A percentile compares a stretch with the other conserved stretches of the same genome.
Conservation (phyloP, 2,888 invertebrate species). For the Ichneumoninae sp. region DNA sequence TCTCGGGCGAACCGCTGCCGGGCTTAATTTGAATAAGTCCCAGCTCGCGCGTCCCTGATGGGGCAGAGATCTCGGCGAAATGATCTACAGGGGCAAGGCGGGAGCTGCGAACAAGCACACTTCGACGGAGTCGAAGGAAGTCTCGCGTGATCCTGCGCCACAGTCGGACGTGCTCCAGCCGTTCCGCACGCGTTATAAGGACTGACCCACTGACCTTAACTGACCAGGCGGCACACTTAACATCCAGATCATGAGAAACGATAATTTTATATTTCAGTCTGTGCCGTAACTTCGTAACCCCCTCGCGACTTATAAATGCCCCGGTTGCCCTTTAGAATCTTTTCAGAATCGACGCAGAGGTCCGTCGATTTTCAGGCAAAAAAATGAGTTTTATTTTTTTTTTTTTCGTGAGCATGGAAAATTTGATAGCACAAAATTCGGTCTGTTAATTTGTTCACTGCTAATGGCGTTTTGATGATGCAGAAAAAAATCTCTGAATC, state of each 20-base stretch:
- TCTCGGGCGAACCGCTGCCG: constrained; percentile 7
- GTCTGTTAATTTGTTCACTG: too few species aligned
- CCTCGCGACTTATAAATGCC: not conserved
- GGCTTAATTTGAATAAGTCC: constrained; percentile 46
- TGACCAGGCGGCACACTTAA: constrained; percentile 71
- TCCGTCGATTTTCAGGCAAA: too few species aligned
- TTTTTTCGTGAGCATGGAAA: too few species aligned
- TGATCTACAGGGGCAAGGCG: constrained; percentile 24
- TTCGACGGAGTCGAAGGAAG: constrained; percentile 34
- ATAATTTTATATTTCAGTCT: constrained; percentile 37
- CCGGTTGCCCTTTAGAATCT: not conserved
- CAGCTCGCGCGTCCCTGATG: constrained; percentile 28
- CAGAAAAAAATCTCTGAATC: too few species aligned
- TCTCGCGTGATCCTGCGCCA: constrained; percentile 65
- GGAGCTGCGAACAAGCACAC: not conserved
- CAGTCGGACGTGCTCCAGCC: constrained; percentile 25
- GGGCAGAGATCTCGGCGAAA: constrained; percentile 25
- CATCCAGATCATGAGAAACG: constrained; percentile 53
- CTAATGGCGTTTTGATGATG: too few species aligned
- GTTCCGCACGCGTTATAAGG: constrained; percentile 38
- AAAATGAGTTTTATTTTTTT: too few species aligned
- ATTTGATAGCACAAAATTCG: too few species aligned
- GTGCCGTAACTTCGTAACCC: not conserved
- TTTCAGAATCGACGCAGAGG: not conserved
- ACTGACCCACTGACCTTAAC: constrained; percentile 82